A percentile compares a stretch with the other conserved stretches of the same genome.
Conservation (phyloP, 1,140 invertebrate genomes). For the Trichoplusia ni region DNA sequence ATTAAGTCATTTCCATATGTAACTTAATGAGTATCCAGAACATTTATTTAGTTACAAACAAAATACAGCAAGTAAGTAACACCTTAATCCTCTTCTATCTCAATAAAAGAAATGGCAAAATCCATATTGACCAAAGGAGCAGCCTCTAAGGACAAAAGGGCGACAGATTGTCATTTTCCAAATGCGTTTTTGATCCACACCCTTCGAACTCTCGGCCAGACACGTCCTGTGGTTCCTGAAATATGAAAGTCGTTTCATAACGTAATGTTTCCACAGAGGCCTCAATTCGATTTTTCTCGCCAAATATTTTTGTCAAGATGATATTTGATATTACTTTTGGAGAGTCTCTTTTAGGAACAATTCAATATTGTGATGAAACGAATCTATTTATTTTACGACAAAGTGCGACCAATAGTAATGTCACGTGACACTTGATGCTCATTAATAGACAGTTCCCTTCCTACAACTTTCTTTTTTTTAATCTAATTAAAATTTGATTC, state of each 20-base stretch:
- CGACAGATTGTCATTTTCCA: slow-evolving; percentile 5
- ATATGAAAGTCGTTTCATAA: slow-evolving; percentile 28
- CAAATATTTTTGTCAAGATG: neutral
- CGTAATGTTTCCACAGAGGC: slow-evolving; percentile 22
- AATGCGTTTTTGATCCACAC: slow-evolving; percentile 26
- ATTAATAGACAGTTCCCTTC: too few species aligned
- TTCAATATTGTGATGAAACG: neutral
- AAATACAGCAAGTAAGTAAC: too few species aligned
- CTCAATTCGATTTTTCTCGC: slow-evolving; percentile 30
- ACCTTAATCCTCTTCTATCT: too few species aligned
- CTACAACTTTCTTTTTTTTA: too few species aligned
- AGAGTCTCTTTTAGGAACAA: neutral
- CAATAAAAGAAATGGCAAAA: too few species aligned
- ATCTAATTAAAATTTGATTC: too few species aligned
- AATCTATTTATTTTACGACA: neutral
- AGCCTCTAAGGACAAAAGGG: slow-evolving; percentile 16
- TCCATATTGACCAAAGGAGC: too few species aligned
- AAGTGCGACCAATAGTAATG: too few species aligned
- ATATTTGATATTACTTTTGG: slow-evolving; percentile 23
- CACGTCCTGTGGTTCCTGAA: slow-evolving; percentile 1
- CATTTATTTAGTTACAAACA: too few species aligned
- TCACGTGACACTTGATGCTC: too few species aligned
- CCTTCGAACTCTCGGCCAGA: neutral
- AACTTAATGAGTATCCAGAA: too few species aligned
- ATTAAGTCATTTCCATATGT: too few species aligned